Conservation (phyloP, 2,888 invertebrate species). For the Drosophila greeni region DNA sequence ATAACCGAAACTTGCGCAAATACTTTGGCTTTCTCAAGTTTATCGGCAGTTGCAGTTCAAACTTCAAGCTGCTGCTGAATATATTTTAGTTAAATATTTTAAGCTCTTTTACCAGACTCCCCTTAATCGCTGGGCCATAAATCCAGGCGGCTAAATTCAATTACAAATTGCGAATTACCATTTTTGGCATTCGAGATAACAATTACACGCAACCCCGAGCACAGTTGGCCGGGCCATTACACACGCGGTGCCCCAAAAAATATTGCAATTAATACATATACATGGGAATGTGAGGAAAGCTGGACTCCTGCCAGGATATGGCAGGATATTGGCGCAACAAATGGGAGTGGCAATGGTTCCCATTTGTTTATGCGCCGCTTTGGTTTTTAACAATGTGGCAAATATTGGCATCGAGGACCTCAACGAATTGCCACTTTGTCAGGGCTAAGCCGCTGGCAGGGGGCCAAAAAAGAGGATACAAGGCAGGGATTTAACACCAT, state of each 20-base stretch:
- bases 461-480: slow-evolving; percentile 10
- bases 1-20: slow-evolving; percentile 53
- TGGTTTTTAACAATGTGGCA: slow-evolving; percentile 59
- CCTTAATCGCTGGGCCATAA: slow-evolving; percentile 25
- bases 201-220: slow-evolving; percentile 37
- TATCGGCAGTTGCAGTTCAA: slow-evolving; percentile 31
- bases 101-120: too few relatives aligned
- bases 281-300: not conserved
- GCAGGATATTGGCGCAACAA: slow-evolving; percentile 27
- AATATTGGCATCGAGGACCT: slow-evolving; percentile 30
- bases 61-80: not conserved
- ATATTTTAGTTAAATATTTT: not conserved
- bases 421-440: slow-evolving; percentile 53
- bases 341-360: slow-evolving; percentile 1
- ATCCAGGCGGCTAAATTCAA: slow-evolving; percentile 40
- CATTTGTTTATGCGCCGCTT: slow-evolving; percentile 24
- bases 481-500: too few relatives aligned
- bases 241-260: slow-evolving; percentile 25
- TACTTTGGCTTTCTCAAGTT: slow-evolving; percentile 49
- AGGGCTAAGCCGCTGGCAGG: slow-evolving; percentile 44
- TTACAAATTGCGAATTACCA: slow-evolving; percentile 32
- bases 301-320: slow-evolving; percentile 27
- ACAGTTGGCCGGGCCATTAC: slow-evolving; percentile 28
- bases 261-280: slow-evolving; percentile 50
- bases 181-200: slow-evolving; percentile 49